phyloP scores from a whole-genome alignment of 1,140 invertebrate species.

The Pseudomyrmex flavicornis region DNA sequence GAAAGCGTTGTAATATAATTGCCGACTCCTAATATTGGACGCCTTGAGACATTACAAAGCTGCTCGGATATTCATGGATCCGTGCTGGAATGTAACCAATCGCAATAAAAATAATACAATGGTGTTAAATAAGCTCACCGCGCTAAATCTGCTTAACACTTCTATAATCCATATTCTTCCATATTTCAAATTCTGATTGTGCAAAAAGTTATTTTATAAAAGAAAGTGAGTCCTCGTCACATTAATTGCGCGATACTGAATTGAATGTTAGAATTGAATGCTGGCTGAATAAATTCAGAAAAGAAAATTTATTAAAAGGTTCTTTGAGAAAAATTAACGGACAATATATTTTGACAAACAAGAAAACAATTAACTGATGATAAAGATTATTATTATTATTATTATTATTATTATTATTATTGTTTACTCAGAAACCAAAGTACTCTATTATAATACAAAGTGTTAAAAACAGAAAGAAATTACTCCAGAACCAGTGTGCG shows the following conservation, averaged over 20 bases:
- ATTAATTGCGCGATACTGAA: not conserved
- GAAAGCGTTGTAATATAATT: slow-evolving; percentile 28
- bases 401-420: no score
- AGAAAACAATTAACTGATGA: no score
- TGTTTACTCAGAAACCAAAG: no score
- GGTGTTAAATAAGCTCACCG: slow-evolving; percentile 30
- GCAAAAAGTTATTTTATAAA: slow-evolving; percentile 7
- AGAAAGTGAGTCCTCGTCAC: not conserved
- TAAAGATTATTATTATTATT: no score
- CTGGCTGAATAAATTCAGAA: no score
- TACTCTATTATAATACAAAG: no score
- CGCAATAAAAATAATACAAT: slow-evolving; percentile 37
- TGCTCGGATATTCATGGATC: not conserved
- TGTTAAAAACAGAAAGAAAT: no score
- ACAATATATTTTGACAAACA: no score
- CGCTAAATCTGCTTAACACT: slow-evolving; percentile 8
- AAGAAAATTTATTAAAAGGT: no score
- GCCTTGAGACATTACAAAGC: not conserved
- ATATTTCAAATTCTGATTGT: not conserved
- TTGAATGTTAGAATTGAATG: not conserved
- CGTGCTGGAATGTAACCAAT: slow-evolving; percentile 34
- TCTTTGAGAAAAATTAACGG: no score
- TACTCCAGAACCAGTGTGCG: no score
- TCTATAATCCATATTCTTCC: not conserved
- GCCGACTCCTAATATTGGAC: slow-evolving; percentile 25